Evolutionary conservation across 2,888 invertebrate genomes (phyloP).

Genomic region (Cantharis rufa): DNA sequence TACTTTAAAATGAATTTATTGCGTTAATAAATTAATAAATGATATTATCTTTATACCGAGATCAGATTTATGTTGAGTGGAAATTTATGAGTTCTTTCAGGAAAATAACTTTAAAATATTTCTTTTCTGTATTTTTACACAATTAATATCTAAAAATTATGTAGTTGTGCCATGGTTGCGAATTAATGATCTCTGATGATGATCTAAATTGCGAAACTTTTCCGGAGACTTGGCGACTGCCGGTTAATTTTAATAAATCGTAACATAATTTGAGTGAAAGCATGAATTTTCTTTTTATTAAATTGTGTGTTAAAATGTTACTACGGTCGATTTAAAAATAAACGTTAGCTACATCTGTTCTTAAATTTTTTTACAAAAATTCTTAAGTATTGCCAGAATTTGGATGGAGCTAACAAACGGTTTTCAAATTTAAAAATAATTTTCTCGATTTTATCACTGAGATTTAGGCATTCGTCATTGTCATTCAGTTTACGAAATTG

Average conservation of each 20-base stretch:
- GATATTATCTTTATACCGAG: not conserved
- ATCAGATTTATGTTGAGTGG: not conserved
- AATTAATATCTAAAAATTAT: not conserved
- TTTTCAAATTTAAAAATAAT: constrained; percentile 13
- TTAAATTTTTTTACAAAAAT: constrained; percentile 11
- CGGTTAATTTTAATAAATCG: not conserved
- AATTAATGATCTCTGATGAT: not conserved
- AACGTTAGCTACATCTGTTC: constrained; percentile 3
- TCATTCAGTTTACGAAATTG: not conserved
- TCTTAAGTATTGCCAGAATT: constrained; percentile 6
- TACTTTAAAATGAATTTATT: not conserved
- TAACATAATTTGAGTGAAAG: not conserved
- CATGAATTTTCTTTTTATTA: not conserved
- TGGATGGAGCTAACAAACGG: constrained; percentile 11
- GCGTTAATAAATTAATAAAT: not conserved
- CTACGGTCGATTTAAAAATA: constrained; percentile 13
- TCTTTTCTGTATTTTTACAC: not conserved
- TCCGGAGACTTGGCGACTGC: not conserved
- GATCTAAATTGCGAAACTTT: not conserved
- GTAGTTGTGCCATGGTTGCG: not conserved
- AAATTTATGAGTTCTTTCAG: not conserved
- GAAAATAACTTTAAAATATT: not conserved
- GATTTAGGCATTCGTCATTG: not conserved
- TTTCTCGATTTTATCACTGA: not conserved
- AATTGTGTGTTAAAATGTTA: not conserved